phyloP scores from a whole-genome alignment of 2,888 invertebrate genomes.

The Ophioninae sp. region DNA sequence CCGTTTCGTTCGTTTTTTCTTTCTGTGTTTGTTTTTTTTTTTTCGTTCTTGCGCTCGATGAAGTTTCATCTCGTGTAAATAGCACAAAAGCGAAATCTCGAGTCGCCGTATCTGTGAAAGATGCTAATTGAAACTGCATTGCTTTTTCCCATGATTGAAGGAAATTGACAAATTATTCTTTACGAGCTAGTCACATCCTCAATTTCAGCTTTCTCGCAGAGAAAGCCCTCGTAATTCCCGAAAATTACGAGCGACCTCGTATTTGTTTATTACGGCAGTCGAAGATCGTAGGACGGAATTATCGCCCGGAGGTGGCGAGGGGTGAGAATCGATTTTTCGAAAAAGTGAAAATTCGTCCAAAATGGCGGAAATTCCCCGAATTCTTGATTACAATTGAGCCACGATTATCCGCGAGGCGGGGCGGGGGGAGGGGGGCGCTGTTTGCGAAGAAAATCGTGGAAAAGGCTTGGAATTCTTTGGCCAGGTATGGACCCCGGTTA shows the following conservation, averaged over 20 bases:
- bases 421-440: too few relatives aligned
- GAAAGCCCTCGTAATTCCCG: constrained; percentile 7
- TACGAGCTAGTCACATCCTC: not conserved
- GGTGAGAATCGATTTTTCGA: too few relatives aligned
- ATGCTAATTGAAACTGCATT: constrained; percentile 1
- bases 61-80: not conserved
- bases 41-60: not conserved
- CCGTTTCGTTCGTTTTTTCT: not conserved
- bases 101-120: not conserved
- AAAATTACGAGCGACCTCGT: not conserved
- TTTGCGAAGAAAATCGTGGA: too few relatives aligned
- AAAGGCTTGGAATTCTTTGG: too few relatives aligned
- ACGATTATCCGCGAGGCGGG: too few relatives aligned
- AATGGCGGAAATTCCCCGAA: too few relatives aligned
- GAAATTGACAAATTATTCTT: constrained; percentile 15
- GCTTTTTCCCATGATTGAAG: constrained; percentile 3
- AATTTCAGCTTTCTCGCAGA: constrained; percentile 8
- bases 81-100: not conserved
- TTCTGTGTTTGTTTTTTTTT: not conserved
- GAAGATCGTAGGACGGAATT: not conserved
- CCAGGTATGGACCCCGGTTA: too few relatives aligned
- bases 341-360: too few relatives aligned
- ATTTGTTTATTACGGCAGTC: not conserved
- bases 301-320: too few relatives aligned
- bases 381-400: too few relatives aligned